Base-by-base conservation (phyloP, 2,888 invertebrate species). In the Rhingia rostrata region DNA sequence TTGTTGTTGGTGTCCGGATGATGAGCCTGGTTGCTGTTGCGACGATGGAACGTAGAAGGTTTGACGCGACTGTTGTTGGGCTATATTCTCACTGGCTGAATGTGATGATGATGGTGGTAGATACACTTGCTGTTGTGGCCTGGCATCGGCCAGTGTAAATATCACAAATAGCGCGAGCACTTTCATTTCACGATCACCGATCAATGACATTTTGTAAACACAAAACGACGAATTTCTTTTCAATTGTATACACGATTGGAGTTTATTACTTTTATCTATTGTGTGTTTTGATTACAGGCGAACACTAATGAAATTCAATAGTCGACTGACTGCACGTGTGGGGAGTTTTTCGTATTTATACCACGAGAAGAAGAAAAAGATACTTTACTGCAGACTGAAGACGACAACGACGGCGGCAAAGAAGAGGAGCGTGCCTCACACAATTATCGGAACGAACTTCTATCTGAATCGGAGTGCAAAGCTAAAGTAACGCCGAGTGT, bases 251-350 rank as follows among this genome's bases (percentile, higher is more conserved):
- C 54, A 33, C 56, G 14, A 37, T 69, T 58, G 43, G 49, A 33
- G 6, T 67, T 51, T 67, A 10, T 41, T 53, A 14, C 43, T 30
- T 35, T 61, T 70, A 63, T 54, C 43, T 39, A 37, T 58, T 47
- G 47, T 41, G 30, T 61, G 47, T 37, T 47, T 77, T n/a, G 77
- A 73, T 67, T 56, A 67, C 67, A 22, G 22, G 22, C 2, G 63
- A 77, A 54, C 78, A 83, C 83, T 83, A 78, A 83, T 83, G 83
- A 83, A 83, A 83, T 83, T 83, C 83, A 83, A 83, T 83, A 83
- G 83, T 53, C 73, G 69, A 83, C 83, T 83, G 83, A 83, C 67
- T 83, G 51, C 83, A 83, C 73, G 79, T 83, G 83, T 79, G 69
- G 69, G 73, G 69, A 74, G 73, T 78, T 54, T 78, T 83, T 73